Evolutionary conservation across 2,888 invertebrate genomes (phyloP), one percentile per base, ranked within the genome.

Genomic region (Aethes cnicana): DNA sequence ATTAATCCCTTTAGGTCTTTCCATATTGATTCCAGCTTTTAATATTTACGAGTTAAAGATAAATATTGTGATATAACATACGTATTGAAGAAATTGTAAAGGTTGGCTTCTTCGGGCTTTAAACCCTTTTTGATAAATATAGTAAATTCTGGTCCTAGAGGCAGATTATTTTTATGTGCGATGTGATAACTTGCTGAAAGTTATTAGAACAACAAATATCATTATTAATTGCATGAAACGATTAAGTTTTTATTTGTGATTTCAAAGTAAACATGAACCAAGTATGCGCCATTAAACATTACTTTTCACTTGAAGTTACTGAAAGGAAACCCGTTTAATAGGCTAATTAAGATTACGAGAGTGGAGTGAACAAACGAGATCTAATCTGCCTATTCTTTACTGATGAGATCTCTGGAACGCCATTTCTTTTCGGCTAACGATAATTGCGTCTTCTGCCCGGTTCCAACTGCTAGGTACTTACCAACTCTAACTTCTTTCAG

Each of bases 341-440:
- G 69, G 69, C 66, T 76, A 77, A 78, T 79, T 74, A 77, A 75
- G 70, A 77, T 74, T 72, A 72, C 63, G 64, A 66, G 68, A 65
- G 62, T 68, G 63, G 66, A 72, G 61, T 67, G 69, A 76, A 77
- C 77, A 76, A 75, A 73, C 60, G 63, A 65, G 74, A 76, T 79
- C 47, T 72, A 72, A 78, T 81, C 78, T 74, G 52, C 55, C 58
- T 58, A 56, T 63, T 59, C 58, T 58, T 53, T 44, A 43, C 57
- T 54, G 52, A 50, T 50, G 57, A 55, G 53, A 54, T 49, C 33
- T 50, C 32, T 11, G 18, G 44, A 44, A 50, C 35, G 44, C 47
- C 26, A 33, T 50, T 44, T 53, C 53, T 55, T 54, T 54, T 47
- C 30, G 30, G 37, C 42, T 52, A 53, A 43, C 46, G 46, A 55